These are phyloP conservation scores for Steinernema carpocapsae DNA, from an alignment of 2,888 invertebrate species.

Conservation along the genomic window DNA sequence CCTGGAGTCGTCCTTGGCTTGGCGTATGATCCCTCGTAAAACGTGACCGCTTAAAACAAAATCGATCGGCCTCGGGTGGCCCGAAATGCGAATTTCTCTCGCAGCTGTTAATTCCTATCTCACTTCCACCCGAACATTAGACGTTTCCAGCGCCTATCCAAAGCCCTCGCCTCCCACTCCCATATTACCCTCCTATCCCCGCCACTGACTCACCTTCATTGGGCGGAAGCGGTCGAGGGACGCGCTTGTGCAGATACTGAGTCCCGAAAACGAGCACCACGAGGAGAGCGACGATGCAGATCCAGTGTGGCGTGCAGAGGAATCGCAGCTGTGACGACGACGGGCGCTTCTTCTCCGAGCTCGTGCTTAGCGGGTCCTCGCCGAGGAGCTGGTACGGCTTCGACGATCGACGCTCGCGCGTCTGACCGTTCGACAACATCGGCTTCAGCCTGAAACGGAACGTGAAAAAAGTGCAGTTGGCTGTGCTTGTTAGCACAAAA, in stretches of 20 bases:
- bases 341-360: neutral
- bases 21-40: no score
- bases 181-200: no score
- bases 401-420: slow-evolving; percentile 27
- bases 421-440: slow-evolving; percentile 3
- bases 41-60: no score
- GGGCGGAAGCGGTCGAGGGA: slow-evolving; percentile 49
- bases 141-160: neutral
- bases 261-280: slow-evolving; percentile 38
- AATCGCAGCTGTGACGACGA: slow-evolving; percentile 12
- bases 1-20: no score
- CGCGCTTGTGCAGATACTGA: slow-evolving; percentile 46
- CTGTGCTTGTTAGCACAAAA: neutral
- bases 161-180: no score
- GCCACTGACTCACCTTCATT: slow-evolving; percentile 44
- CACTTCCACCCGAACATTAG: neutral
- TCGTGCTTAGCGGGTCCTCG: neutral
- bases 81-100: no score
- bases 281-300: slow-evolving; percentile 41
- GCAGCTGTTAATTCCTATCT: no score
- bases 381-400: slow-evolving; percentile 16
- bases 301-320: slow-evolving; percentile 41
- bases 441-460: neutral
- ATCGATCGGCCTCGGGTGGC: no score
- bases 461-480: neutral